A percentile compares a stretch with the other conserved stretches of the same genome.
phyloP scores from a whole-genome alignment of 2,113 vertebrate genomes.

The Varanus komodoensis region DNA sequence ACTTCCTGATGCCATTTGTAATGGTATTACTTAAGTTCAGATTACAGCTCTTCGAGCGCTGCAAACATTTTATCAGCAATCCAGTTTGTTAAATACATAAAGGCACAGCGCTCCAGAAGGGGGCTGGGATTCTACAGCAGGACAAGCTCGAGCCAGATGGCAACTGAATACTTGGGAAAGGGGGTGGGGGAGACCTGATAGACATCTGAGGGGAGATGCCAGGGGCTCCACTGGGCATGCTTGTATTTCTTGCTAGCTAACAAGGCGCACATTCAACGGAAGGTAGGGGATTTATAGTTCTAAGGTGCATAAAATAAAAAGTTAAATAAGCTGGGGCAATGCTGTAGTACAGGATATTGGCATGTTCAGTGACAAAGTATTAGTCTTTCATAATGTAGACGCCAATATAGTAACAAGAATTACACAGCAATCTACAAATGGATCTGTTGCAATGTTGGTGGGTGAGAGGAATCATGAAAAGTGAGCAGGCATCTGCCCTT shows the following conservation, averaged over 20 bases:
- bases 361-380: background rate
- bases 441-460: background rate
- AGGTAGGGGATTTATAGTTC: background rate
- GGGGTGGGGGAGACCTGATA: constrained; percentile 4
- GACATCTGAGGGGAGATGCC: background rate
- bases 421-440: background rate
- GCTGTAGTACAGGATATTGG: background rate
- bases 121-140: constrained; percentile 10
- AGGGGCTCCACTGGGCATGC: background rate
- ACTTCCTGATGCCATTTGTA: constrained; percentile 34
- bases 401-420: background rate
- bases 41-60: constrained; percentile 19
- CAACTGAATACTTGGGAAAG: constrained; percentile 13
- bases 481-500: background rate
- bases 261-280: background rate
- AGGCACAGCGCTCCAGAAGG: constrained; percentile 4
- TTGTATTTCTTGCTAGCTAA: background rate
- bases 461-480: background rate
- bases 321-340: background rate
- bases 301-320: background rate
- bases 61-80: constrained; percentile 27
- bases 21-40: constrained; percentile 26
- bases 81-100: constrained; percentile 14
- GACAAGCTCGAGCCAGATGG: constrained; percentile 7
- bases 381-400: background rate